These are phyloP conservation scores for Baronia brevicornis DNA, from an alignment of 2,888 invertebrate species.

Conservation along the genomic window DNA sequence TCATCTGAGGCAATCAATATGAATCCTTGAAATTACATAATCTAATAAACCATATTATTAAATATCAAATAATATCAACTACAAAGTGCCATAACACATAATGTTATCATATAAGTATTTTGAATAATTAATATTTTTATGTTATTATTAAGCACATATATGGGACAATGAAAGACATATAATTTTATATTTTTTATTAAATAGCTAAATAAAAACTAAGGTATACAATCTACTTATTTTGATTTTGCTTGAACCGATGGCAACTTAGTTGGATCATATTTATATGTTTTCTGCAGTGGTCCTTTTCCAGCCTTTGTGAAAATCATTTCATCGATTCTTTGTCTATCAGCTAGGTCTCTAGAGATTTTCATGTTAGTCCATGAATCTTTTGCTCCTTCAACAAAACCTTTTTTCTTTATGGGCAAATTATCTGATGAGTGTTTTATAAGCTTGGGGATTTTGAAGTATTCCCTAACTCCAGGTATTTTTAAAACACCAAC, in stretches of 20 bases:
- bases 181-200: constrained; percentile 26
- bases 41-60: too few relatives aligned
- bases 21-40: too few relatives aligned
- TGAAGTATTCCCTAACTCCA: constrained; percentile 82
- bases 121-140: too few relatives aligned
- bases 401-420: constrained; percentile 84
- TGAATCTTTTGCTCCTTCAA: constrained; percentile 85
- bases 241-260: constrained; percentile 73
- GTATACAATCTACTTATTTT: constrained; percentile 51
- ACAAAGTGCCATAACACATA: too few relatives aligned
- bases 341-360: constrained; percentile 84
- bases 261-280: constrained; percentile 85
- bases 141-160: too few relatives aligned
- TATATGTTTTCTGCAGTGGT: constrained; percentile 90
- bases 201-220: constrained; percentile 27
- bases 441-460: constrained; percentile 79
- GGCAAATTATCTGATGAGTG: constrained; percentile 76
- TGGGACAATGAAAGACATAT: constrained; percentile 17
- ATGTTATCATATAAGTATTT: too few relatives aligned
- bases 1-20: too few relatives aligned
- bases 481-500: constrained; percentile 86
- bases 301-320: constrained; percentile 91
- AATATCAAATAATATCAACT: too few relatives aligned
- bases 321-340: constrained; percentile 83
- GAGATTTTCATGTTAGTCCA: constrained; percentile 89